Base-by-base conservation (phyloP, 2,113 vertebrate genomes). In the Nothoprocta perdicaria region DNA sequence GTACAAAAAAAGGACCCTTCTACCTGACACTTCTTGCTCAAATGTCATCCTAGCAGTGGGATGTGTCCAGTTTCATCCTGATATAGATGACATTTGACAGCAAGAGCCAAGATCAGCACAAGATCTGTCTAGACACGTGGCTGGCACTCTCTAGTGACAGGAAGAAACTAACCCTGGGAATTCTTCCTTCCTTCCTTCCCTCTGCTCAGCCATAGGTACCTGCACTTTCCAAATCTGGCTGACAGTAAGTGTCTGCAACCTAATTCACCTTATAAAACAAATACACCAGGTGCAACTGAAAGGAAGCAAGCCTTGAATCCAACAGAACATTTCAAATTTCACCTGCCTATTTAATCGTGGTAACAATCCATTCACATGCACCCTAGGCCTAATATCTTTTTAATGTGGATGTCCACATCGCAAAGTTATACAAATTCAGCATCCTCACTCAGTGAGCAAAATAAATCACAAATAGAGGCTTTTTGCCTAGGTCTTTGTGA, bases 51-150 rank as follows among this genome's bases (percentile, higher is more conserved):
- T 14, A 9, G 73, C 77, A 90, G 92, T 43, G 91, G 72, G 93
- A 96, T 88, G 89, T 0, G 55, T 38, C 57, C 16, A 55, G 90
- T 89, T 85, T 95, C 85, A 88, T 94, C 94, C 83, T 92, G 61
- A 27, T 58, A 43, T 41, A 52, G 80, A 74, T 91, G 91, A 80
- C 65, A 80, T 43, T 94, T 94, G 82, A 85, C 92, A 91, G 87
- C 35, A 89, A 74, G 67, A 91, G 38, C 66, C 73, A 83, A 92
- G 45, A 80, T 6, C 66, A 22, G 92, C 71, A 65, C 76, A 94
- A 95, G 92, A 55, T 35, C 33, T 38, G 71, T 67, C 67, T 74
- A 16, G 84, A 85, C 33, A 33, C 6, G 52, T 0, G 0, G 41
- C 87, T 52, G 72, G 41, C 55, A 89, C 85, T 84, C 86, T 78